These are phyloP conservation scores for Paratilapia polleni DNA, from an alignment of 2,113 vertebrate species.

Conservation along the genomic window DNA sequence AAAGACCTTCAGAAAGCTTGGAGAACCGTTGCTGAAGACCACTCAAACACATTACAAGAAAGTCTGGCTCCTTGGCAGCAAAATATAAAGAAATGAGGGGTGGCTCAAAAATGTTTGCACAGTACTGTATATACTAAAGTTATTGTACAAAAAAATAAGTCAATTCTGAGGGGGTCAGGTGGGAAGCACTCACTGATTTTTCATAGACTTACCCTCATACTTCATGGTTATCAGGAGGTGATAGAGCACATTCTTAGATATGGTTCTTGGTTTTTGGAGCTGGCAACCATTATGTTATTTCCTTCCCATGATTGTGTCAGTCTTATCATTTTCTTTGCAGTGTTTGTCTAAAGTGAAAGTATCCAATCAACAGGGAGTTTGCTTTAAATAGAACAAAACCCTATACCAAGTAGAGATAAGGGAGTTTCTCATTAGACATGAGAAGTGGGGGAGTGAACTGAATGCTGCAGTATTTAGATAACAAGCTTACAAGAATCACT, in stretches of 20 bases:
- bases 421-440: neutral
- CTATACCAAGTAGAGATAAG: constrained; percentile 9
- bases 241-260: constrained; percentile 27
- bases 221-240: neutral
- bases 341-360: constrained; percentile 10
- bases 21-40: too few relatives aligned
- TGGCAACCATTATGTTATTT: constrained; percentile 18
- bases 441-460: neutral
- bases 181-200: neutral
- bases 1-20: too few relatives aligned
- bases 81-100: neutral
- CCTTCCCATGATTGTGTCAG: constrained; percentile 30
- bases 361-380: constrained; percentile 19
- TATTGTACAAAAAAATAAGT: too few relatives aligned
- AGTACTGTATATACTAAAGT: neutral
- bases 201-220: neutral
- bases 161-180: neutral
- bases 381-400: neutral
- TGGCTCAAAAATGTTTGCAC: neutral
- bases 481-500: neutral
- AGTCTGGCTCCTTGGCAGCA: neutral
- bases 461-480: constrained; percentile 9
- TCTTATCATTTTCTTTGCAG: constrained; percentile 40
- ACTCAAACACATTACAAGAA: too few relatives aligned
- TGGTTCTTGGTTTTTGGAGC: neutral